Evolutionary conservation across 2,888 invertebrate species (phyloP).

Genomic region (Phasia obesa): DNA sequence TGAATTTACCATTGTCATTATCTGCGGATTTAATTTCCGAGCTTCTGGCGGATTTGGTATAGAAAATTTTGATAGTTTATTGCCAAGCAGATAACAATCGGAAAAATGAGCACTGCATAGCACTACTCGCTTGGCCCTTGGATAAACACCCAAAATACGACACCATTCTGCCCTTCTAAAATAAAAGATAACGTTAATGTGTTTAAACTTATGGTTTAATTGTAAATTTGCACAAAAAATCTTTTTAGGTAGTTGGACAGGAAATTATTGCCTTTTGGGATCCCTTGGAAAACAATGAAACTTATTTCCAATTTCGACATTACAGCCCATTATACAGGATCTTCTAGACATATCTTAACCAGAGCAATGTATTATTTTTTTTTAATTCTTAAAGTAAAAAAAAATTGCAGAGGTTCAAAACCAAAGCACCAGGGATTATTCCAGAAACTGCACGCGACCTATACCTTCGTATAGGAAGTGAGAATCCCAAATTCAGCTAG

Average conservation of each 20-base stretch:
- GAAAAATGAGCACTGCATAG: constrained; percentile 22
- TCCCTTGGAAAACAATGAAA: neutral
- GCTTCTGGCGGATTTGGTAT: constrained; percentile 33
- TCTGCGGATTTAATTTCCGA: neutral
- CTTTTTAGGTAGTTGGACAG: too few relatives aligned
- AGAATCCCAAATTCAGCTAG: too few relatives aligned
- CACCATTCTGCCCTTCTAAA: constrained; percentile 51
- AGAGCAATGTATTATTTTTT: too few relatives aligned
- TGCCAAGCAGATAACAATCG: neutral
- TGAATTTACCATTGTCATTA: too few relatives aligned
- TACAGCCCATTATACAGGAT: constrained; percentile 37
- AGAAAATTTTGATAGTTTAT: constrained; percentile 21
- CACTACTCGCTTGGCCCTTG: neutral
- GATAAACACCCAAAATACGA: constrained; percentile 39
- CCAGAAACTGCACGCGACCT: too few relatives aligned
- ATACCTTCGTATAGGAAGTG: too few relatives aligned
- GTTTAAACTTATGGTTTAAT: neutral
- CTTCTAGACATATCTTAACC: neutral
- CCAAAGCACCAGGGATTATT: too few relatives aligned
- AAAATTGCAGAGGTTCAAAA: too few relatives aligned
- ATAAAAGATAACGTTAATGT: neutral
- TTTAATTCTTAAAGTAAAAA: too few relatives aligned
- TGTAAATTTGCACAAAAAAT: neutral
- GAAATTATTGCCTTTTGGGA: constrained; percentile 33
- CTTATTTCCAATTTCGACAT: neutral